Conservation (phyloP, 2,797 vertebrate species). For the Pampus argenteus region DNA sequence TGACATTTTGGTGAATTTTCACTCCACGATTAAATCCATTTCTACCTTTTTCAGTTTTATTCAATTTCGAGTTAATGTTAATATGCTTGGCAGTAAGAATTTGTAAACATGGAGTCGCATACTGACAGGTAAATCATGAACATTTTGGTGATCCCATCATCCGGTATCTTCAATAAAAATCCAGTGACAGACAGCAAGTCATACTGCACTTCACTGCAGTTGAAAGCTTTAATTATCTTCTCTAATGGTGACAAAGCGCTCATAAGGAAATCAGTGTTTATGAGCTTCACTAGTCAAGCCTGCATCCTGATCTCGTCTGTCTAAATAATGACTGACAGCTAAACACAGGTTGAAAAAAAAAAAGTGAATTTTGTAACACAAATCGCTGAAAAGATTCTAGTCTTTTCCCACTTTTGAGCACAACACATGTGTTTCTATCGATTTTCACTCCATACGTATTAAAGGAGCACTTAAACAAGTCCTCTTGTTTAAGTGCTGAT, state of each 20-base stretch:
- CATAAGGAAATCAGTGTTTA: conserved; percentile 13
- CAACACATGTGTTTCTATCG: neutral
- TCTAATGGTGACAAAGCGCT: conserved; percentile 30
- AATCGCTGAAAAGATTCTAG: neutral
- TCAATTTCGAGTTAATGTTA: neutral
- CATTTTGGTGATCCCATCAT: neutral
- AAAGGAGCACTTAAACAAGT: too few relatives aligned
- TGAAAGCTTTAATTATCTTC: conserved; percentile 43
- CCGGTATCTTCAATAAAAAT: neutral
- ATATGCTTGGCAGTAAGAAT: neutral
- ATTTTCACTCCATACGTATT: neutral
- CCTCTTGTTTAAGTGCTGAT: neutral
- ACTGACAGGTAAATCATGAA: conserved; percentile 17
- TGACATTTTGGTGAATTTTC: neutral
- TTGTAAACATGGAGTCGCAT: neutral
- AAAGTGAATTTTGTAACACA: neutral
- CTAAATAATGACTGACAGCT: conserved; percentile 20
- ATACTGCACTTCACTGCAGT: conserved; percentile 7
- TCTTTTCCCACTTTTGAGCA: neutral
- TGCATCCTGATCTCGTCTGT: conserved; percentile 22
- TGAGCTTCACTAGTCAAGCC: conserved; percentile 17
- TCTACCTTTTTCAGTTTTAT: neutral
- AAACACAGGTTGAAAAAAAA: conserved; percentile 13
- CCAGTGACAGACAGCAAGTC: conserved; percentile 28
- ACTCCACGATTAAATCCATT: neutral